Evolutionary conservation across 2,113 vertebrate species (phyloP), one percentile per base, ranked within the genome.

Genomic region (Chauna torquata): DNA sequence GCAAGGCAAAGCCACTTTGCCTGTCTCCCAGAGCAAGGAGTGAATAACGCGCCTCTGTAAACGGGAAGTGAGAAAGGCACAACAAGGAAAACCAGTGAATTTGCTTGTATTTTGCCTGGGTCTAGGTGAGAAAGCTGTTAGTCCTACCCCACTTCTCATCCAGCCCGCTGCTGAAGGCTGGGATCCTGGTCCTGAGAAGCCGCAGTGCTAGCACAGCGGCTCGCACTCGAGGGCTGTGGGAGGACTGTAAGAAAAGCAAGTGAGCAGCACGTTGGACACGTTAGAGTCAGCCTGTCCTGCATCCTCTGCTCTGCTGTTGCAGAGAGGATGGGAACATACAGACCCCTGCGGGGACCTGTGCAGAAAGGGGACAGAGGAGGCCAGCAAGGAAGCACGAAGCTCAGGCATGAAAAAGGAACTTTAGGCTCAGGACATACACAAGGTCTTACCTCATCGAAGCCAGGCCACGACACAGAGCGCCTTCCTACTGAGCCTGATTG

Each of bases 181-280:
- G 19, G 28, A 44, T 74, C 49, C 62, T 64, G 32, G 19, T 65
- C 23, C 1, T 0, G 44, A 93, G 86, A 74, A 82, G 65, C 7
- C 75, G 52, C 52, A 19, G 23, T 30, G 17, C 40, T 47, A 86
- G 34, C 12, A 17, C 40, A 47, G 14, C 54, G 76, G 15, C 32
- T 59, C 36, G 44, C 24, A 18, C 1, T 0, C 9, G 19, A 25
- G 30, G 22, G 54, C 16, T 22, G 40, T 7, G 27, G 52, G 16
- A 23, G 11, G 38, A 42, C 25, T 12, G 8, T 25, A 28, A 34
- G 16, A 27, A 17, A 44, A 44, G 22, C 22, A n/a, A 62, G 23
- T 0, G 0, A 89, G n/a, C 17, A 85, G 25, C 65, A 24, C 0
- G 0, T 66, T 64, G 92, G 68, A 22, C 7, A 6, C 0, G 0